phyloP scores from a whole-genome alignment of 2,888 invertebrate genomes.

The Cheilosia variabilis region DNA sequence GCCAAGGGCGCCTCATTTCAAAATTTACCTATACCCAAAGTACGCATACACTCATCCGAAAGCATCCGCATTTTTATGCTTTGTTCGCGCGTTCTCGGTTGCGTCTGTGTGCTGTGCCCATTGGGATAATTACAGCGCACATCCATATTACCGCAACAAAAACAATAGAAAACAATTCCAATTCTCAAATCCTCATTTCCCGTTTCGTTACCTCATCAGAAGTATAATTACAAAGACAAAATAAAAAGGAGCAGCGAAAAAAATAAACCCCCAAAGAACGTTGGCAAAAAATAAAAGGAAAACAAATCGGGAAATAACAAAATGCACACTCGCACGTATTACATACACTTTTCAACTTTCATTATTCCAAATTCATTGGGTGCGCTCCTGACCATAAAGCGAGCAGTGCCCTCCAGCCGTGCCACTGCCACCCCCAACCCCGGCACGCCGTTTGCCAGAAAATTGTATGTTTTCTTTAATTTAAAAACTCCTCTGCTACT shows the following conservation, averaged over 20 bases:
- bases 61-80: background rate
- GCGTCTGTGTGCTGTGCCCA: slow-evolving; percentile 4
- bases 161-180: slow-evolving; percentile 72
- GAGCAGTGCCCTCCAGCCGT: slow-evolving; percentile 59
- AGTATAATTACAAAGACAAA: slow-evolving; percentile 69
- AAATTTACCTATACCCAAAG: slow-evolving; percentile 14
- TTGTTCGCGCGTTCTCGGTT: background rate
- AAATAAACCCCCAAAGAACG: slow-evolving; percentile 19
- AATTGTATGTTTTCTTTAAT: slow-evolving; percentile 75
- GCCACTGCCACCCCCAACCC: background rate
- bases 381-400: slow-evolving; percentile 74
- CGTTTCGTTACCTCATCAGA: slow-evolving; percentile 75
- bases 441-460: slow-evolving; percentile 56
- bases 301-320: slow-evolving; percentile 49
- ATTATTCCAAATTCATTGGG: slow-evolving; percentile 73
- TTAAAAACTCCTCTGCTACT: slow-evolving; percentile 65
- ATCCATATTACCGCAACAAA: slow-evolving; percentile 39
- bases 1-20: slow-evolving; percentile 41
- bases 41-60: slow-evolving; percentile 2
- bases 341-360: slow-evolving; percentile 69
- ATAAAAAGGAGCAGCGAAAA: slow-evolving; percentile 22
- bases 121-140: slow-evolving; percentile 61
- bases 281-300: slow-evolving; percentile 34
- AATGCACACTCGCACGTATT: slow-evolving; percentile 69
- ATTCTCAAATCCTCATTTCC: slow-evolving; percentile 75